Evolutionary conservation across 2,797 vertebrate genomes (phyloP).

Genomic region (Florisuga fusca): DNA sequence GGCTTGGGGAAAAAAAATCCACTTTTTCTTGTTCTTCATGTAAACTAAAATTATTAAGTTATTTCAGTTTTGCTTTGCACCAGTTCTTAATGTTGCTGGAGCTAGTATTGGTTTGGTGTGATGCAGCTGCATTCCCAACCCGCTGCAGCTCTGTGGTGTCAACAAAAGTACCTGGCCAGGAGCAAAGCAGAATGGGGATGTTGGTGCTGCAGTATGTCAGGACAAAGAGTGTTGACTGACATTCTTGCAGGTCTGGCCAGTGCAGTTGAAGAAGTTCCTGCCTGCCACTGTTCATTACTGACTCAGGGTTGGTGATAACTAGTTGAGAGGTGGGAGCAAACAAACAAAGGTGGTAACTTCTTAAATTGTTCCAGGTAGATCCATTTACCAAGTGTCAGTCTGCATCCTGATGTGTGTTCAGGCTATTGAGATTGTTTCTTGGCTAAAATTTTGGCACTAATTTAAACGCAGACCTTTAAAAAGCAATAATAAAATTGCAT

Average conservation of each 20-base stretch:
- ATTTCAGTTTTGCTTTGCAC: not conserved
- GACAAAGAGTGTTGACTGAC: not conserved
- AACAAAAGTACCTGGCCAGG: not conserved
- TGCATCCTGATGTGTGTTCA: not conserved
- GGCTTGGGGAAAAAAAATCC: not conserved
- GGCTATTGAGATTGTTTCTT: not conserved
- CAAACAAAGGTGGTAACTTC: not conserved
- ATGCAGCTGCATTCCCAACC: not conserved
- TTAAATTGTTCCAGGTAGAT: not conserved
- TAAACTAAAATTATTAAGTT: not conserved
- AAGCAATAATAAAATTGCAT: not conserved
- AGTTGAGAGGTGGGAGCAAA: slow-evolving; percentile 1
- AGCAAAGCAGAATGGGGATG: not conserved
- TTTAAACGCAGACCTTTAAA: not conserved
- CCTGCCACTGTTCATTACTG: not conserved
- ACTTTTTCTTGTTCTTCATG: not conserved
- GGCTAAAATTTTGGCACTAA: not conserved
- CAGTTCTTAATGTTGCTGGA: not conserved
- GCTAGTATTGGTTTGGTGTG: not conserved
- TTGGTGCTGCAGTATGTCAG: not conserved
- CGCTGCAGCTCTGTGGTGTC: not conserved
- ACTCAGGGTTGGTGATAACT: not conserved
- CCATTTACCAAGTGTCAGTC: not conserved
- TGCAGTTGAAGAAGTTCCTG: not conserved
- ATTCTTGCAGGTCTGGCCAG: not conserved